phyloP scores from a whole-genome alignment of 1,140 invertebrate species.

The roundworm (Caenorhabditis elegans) region WBcel235 BX284603.4:11419001-11419500 shows the following conservation, averaged over 20 bases:
- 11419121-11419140: not conserved
- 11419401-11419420: not conserved
- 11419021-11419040: slow-evolving; percentile 45
- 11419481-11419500: slow-evolving; percentile 48
- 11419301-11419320: not conserved
- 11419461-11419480: slow-evolving; percentile 52
- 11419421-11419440: slow-evolving; percentile 13
- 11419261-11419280: slow-evolving; percentile 59
- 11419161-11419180: not conserved
- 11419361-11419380: slow-evolving; percentile 33
- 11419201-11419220: not conserved
- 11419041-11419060: slow-evolving; percentile 33
- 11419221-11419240: slow-evolving; percentile 32
- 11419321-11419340: too few relatives aligned
- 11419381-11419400: not conserved
- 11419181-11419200: not conserved
- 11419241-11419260: slow-evolving; percentile 63
- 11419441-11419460: slow-evolving; percentile 52
- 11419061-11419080: not conserved
- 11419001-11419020: not conserved
- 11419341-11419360: too few relatives aligned
- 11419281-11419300: not conserved
- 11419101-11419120: not conserved
- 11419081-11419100: slow-evolving; percentile 39
- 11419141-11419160: not conserved